phyloP scores from a whole-genome alignment of 2,888 invertebrate genomes.

The Labia minor region DNA sequence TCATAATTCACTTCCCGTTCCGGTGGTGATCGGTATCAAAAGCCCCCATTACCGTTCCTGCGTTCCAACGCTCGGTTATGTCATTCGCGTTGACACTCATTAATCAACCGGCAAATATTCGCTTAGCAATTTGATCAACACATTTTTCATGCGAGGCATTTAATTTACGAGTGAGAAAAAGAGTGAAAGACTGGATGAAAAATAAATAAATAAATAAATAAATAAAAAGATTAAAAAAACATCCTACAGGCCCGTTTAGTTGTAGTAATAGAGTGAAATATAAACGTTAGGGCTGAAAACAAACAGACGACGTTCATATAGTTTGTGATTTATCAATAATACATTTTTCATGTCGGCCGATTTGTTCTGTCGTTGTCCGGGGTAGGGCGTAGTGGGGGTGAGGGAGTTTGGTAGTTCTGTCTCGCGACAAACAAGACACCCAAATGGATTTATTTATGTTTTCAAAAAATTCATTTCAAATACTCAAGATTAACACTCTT shows the following conservation, averaged over 20 bases:
- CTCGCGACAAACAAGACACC: no score
- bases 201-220: not conserved
- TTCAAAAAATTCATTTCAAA: no score
- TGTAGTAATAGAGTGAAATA: no score
- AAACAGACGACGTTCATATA: not conserved
- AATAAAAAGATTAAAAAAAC: no score
- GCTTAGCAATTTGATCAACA: constrained; percentile 13
- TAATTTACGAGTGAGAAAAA: not conserved
- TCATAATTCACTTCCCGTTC: no score
- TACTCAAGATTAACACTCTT: no score
- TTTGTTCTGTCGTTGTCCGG: not conserved
- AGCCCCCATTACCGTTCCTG: not conserved
- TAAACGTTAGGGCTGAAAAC: no score
- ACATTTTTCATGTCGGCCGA: not conserved
- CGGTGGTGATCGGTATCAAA: no score
- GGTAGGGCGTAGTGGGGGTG: no score
- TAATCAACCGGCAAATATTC: constrained; percentile 13
- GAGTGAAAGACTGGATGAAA: not conserved
- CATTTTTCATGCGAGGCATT: constrained; percentile 7
- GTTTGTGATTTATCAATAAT: not conserved
- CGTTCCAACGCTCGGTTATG: not conserved
- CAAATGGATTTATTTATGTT: no score
- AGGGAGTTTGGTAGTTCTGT: no score
- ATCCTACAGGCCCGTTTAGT: no score
- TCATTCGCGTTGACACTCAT: constrained; percentile 7